phyloP scores from a whole-genome alignment of 2,113 vertebrate genomes.

The Misgurnus anguillicaudatus region DNA sequence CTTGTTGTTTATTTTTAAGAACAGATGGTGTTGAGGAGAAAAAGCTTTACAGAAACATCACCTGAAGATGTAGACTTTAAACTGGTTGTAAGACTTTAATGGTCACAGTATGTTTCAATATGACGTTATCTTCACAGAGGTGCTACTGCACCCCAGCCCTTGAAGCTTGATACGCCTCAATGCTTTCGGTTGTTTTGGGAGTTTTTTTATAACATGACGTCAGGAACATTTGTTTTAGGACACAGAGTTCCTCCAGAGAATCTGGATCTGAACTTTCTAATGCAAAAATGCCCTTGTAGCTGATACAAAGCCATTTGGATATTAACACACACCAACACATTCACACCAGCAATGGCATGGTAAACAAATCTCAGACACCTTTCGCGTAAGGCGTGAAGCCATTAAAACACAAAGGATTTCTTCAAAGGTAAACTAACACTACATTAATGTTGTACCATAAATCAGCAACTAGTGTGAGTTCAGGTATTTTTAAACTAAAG shows the following conservation, averaged over 20 bases:
- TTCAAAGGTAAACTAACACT: slow-evolving; percentile 13
- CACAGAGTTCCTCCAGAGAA: slow-evolving; percentile 53
- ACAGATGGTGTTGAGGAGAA: slow-evolving; percentile 62
- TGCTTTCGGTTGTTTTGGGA: slow-evolving; percentile 18
- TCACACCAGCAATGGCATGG: not conserved
- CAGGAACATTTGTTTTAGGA: slow-evolving; percentile 50
- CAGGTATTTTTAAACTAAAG: not conserved
- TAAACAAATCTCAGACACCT: slow-evolving; percentile 8
- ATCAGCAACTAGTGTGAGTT: not conserved
- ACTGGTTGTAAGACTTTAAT: not conserved
- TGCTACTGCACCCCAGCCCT: not conserved
- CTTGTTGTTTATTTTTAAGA: slow-evolving; percentile 49
- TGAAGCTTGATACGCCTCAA: not conserved
- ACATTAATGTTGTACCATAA: not conserved
- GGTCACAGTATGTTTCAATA: not conserved
- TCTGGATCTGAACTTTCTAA: slow-evolving; percentile 21
- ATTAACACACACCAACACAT: slow-evolving; percentile 5
- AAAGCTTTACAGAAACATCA: slow-evolving; percentile 59
- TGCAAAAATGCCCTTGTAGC: slow-evolving; percentile 44
- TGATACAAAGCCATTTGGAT: slow-evolving; percentile 13
- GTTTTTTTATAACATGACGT: not conserved
- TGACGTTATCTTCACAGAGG: not conserved
- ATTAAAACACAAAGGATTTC: not conserved
- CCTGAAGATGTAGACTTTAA: slow-evolving; percentile 59
- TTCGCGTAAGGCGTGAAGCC: slow-evolving; percentile 24